Evolutionary conservation across 1,140 invertebrate species (phyloP).

Genomic region (Zaprionus capensis): DNA sequence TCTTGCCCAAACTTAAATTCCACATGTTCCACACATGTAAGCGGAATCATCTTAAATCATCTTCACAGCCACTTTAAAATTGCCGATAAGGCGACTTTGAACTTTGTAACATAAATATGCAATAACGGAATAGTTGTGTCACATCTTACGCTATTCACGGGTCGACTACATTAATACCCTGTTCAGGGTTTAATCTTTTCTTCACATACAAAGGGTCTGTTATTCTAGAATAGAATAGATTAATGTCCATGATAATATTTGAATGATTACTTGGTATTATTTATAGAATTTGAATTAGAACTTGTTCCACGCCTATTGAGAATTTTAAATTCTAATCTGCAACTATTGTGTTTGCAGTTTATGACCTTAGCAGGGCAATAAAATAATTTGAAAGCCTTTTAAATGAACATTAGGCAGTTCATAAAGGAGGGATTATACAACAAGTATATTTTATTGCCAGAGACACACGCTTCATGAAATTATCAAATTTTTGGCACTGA

Average conservation of each 20-base stretch:
- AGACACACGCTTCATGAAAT: neutral
- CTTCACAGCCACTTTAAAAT: neutral
- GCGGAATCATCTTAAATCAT: conserved; percentile 26
- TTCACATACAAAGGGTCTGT: neutral
- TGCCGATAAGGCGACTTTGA: conserved; percentile 39
- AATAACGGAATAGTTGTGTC: conserved; percentile 8
- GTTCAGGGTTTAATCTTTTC: neutral
- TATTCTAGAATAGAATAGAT: neutral
- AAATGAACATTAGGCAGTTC: neutral
- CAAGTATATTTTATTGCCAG: neutral
- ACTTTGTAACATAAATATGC: conserved; percentile 31
- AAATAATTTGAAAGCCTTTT: neutral
- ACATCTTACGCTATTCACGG: neutral
- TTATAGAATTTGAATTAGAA: neutral
- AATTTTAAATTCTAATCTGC: neutral
- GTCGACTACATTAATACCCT: conserved; percentile 1
- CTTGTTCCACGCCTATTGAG: neutral
- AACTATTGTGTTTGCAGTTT: neutral
- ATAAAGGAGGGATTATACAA: neutral
- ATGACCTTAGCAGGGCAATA: neutral
- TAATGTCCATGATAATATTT: neutral
- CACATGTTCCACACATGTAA: conserved; percentile 15
- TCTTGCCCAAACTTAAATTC: conserved; percentile 27
- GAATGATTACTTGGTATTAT: neutral
- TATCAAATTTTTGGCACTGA: neutral